Conservation (phyloP, 1,140 invertebrate genomes). For the Apocrypta bakeri region DNA sequence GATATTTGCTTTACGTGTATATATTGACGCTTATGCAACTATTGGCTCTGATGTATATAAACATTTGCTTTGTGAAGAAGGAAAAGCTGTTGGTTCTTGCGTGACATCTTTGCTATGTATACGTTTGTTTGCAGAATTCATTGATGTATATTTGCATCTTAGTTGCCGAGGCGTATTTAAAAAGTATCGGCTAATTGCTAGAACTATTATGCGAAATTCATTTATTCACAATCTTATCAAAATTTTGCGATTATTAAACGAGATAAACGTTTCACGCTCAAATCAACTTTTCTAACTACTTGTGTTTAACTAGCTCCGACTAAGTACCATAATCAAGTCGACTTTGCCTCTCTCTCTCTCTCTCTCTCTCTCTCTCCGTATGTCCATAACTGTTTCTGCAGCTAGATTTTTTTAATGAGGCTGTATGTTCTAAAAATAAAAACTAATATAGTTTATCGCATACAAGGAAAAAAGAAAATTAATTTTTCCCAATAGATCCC, state of each 20-base stretch:
- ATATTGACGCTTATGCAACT: neutral
- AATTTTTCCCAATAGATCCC: neutral
- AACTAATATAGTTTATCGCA: neutral
- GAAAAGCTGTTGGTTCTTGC: neutral
- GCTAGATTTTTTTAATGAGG: neutral
- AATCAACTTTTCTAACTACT: neutral
- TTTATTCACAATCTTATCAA: neutral
- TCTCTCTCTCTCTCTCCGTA: too few species aligned
- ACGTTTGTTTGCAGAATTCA: neutral
- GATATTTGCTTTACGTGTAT: neutral
- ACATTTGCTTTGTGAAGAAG: neutral
- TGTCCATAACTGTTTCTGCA: neutral
- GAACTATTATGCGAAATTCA: neutral
- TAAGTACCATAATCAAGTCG: conserved; percentile 10
- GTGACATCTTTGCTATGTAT: neutral
- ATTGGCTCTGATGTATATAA: neutral
- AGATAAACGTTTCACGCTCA: conserved; percentile 23
- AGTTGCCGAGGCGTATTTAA: neutral
- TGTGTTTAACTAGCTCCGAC: conserved; percentile 6
- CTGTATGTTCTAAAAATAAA: neutral
- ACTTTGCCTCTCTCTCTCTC: too few species aligned
- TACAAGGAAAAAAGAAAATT: neutral
- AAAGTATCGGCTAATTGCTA: neutral
- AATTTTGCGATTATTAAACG: neutral
- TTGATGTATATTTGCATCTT: neutral